Percentiles rank a stretch among this genome's conserved stretches.
Evolutionary conservation across 2,888 invertebrate genomes (phyloP).

Genomic region (Neocrepidodera transversa): DNA sequence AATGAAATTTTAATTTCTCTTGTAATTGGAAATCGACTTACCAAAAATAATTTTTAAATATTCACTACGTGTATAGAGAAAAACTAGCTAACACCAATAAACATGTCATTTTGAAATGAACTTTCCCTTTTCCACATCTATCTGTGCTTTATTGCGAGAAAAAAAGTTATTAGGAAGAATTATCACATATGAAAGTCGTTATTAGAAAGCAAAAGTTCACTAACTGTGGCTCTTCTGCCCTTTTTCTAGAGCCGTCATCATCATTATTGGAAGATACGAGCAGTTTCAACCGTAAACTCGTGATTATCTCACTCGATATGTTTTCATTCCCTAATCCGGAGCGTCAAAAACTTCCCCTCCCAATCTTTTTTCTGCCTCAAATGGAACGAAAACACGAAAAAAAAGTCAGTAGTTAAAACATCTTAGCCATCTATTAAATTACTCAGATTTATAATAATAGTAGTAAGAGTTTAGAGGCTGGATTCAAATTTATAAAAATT

Average conservation of each 20-base stretch:
- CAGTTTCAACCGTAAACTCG: slow-evolving; percentile 53
- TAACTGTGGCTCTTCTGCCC: slow-evolving; percentile 26
- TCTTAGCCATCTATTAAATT: too few species aligned
- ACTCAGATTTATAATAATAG: too few species aligned
- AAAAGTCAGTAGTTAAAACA: too few species aligned
- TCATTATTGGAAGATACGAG: slow-evolving; percentile 53
- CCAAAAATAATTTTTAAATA: too few species aligned
- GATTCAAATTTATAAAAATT: too few species aligned
- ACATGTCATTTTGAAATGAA: neutral
- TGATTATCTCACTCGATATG: slow-evolving; percentile 54
- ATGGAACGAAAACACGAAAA: slow-evolving; percentile 10
- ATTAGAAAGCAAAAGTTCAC: slow-evolving; percentile 36
- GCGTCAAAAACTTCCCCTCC: slow-evolving; percentile 3
- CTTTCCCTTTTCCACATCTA: slow-evolving; percentile 13
- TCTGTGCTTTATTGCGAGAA: slow-evolving; percentile 25
- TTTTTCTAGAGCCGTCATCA: slow-evolving; percentile 47
- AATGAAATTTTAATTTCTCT: neutral
- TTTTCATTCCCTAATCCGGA: slow-evolving; percentile 34
- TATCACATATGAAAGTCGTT: slow-evolving; percentile 32
- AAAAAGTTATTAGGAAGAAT: slow-evolving; percentile 33
- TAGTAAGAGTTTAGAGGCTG: too few species aligned
- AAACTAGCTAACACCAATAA: too few species aligned
- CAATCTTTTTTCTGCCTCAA: slow-evolving; percentile 6
- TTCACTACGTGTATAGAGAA: too few species aligned
- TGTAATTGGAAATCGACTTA: neutral